Evolutionary conservation across 92 coral and sea anemone species (phyloP), one percentile per base, ranked within the genome.

Genomic region (Parazoanthus darwini): DNA sequence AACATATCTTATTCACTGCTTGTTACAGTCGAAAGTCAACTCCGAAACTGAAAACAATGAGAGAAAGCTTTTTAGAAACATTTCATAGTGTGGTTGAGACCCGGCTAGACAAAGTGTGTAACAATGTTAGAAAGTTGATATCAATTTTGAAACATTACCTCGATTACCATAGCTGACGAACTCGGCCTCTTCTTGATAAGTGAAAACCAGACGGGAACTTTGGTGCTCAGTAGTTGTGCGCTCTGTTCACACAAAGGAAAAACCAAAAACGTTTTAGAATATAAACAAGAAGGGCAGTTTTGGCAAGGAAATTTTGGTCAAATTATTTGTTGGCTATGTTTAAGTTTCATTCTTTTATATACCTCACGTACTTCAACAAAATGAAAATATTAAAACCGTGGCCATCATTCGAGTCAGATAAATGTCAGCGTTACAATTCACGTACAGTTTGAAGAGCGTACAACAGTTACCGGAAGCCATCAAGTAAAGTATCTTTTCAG

Each of bases 161-260:
- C 29, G 6, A 59, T 79, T 89, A 76, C 86, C 82, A 36, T 72
- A 4, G 84, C 68, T 22, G 87, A 82, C 13, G 89, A 80, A 25
- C 78, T 91, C 13, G 88, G 94, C 77, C 75, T 93, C 91, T 72
- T 92, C 86, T 92, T 95, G 15, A 92, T 92, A 70, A 74, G 93
- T 16, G 98, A 84, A 71, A 95, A 85, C 98, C 98, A 95, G 14
- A 33, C 85, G 26, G 98, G 94, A 8, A 95, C 23, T 76, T 93
- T 93, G 81, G 89, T 91, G 73, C 92, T 90, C 29, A 95, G 83
- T 71, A 95, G 91, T 56, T 90, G 93, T n/a, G 98, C 92, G 85
- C 91, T 95, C 98, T 95, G 71, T 42, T 39, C 29, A 77, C 7
- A 80, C 26, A 84, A 50, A 71, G 42, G 22, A 73, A 58, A 66